Conservation (phyloP, 2,888 invertebrate species). For the Elmis aenea region DNA sequence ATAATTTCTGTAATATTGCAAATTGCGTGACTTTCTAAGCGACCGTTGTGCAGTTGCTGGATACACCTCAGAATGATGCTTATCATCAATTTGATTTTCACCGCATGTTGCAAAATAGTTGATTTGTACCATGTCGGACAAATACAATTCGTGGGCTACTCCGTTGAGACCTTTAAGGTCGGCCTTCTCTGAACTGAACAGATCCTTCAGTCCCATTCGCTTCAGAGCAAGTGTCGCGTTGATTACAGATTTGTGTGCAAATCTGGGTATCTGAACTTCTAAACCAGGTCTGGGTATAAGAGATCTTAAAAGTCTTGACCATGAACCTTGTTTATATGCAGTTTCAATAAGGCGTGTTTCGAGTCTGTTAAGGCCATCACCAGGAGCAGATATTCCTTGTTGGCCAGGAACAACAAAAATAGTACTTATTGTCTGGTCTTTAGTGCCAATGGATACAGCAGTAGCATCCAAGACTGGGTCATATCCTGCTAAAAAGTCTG, state of each 20-base stretch:
- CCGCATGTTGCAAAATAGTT: slow-evolving; percentile 82
- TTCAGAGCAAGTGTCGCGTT: slow-evolving; percentile 75
- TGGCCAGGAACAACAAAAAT: slow-evolving; percentile 82
- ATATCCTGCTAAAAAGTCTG: slow-evolving; percentile 77
- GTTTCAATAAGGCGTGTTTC: slow-evolving; percentile 66
- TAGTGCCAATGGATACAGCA: slow-evolving; percentile 69
- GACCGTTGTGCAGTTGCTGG: slow-evolving; percentile 57
- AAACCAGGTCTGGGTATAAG: slow-evolving; percentile 70
- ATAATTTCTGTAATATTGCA: slow-evolving; percentile 22
- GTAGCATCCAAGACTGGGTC: slow-evolving; percentile 82
- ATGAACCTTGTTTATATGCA: slow-evolving; percentile 62
- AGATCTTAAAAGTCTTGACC: slow-evolving; percentile 69
- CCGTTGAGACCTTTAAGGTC: slow-evolving; percentile 81
- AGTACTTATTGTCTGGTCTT: slow-evolving; percentile 68
- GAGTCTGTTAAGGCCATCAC: slow-evolving; percentile 70
- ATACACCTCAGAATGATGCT: slow-evolving; percentile 77
- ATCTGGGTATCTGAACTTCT: slow-evolving; percentile 79
- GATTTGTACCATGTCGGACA: slow-evolving; percentile 80
- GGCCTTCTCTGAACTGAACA: slow-evolving; percentile 71
- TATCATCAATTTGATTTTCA: slow-evolving; percentile 64
- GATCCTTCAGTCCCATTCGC: slow-evolving; percentile 74
- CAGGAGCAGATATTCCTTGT: slow-evolving; percentile 73
- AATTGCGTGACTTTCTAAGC: slow-evolving; percentile 40
- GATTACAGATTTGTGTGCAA: slow-evolving; percentile 75
- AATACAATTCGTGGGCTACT: slow-evolving; percentile 67